These are phyloP conservation scores for Phrynocephalus forsythii DNA, from an alignment of 2,797 vertebrate species.

Conservation along the genomic window DNA sequence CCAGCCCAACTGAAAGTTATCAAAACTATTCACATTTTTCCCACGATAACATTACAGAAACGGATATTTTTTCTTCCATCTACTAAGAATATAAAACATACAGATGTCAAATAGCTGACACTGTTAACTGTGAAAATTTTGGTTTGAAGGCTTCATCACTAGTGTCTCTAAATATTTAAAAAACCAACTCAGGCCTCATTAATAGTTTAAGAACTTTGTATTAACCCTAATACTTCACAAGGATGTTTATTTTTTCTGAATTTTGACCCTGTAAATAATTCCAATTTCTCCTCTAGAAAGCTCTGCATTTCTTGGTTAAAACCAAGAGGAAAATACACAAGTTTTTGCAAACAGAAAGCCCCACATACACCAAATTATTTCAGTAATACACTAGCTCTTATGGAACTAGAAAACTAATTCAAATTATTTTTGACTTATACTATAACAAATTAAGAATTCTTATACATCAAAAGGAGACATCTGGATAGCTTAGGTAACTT, in stretches of 20 bases:
- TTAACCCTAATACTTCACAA: constrained; percentile 53
- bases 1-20: not conserved
- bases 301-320: not conserved
- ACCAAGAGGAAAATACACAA: not conserved
- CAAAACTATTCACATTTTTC: not conserved
- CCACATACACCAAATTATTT: not conserved
- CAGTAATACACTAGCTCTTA: not conserved
- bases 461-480: not conserved
- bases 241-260: constrained; percentile 24
- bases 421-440: not conserved
- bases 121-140: constrained; percentile 52
- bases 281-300: not conserved
- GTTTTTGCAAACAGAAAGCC: not conserved
- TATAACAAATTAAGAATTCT: not conserved
- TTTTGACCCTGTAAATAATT: not conserved
- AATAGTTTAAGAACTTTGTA: constrained; percentile 60
- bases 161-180: constrained; percentile 49
- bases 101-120: constrained; percentile 25
- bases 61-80: not conserved
- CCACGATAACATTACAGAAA: not conserved
- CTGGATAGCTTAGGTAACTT: too few species aligned
- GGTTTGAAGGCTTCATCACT: constrained; percentile 41
- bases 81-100: not conserved
- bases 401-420: not conserved
- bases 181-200: constrained; percentile 58